phyloP scores from a whole-genome alignment of 2,797 vertebrate genomes.

The Echeneis naucrates region DNA sequence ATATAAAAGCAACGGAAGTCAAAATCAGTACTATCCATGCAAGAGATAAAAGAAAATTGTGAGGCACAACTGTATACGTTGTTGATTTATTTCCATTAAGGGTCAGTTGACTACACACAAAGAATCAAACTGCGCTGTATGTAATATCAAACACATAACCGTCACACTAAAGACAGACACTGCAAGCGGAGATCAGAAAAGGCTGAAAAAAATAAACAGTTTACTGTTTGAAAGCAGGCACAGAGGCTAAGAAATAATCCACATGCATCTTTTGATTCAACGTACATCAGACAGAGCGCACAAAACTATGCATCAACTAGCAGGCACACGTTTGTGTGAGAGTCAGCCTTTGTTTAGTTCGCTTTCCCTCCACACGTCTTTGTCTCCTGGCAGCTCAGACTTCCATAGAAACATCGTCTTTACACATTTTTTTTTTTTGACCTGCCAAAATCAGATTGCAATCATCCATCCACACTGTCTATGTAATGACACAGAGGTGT shows the following conservation, averaged over 20 bases:
- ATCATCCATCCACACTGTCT: neutral
- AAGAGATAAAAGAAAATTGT: conserved; percentile 34
- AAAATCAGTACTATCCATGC: neutral
- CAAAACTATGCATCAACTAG: neutral
- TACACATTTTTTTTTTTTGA: neutral
- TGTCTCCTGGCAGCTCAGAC: conserved; percentile 17
- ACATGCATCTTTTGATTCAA: neutral
- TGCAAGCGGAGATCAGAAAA: neutral
- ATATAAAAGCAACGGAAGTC: neutral
- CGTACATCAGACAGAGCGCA: neutral
- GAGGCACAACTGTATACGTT: conserved; percentile 12
- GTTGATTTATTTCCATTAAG: conserved; percentile 18
- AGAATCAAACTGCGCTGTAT: neutral
- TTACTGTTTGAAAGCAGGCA: neutral
- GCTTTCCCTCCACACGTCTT: conserved; percentile 27
- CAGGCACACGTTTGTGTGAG: conserved; percentile 13
- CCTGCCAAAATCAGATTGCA: neutral
- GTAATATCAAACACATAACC: neutral
- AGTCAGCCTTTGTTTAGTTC: conserved; percentile 37
- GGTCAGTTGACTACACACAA: conserved; percentile 7
- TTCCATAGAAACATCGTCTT: conserved; percentile 16
- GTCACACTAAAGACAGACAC: neutral
- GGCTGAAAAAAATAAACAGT: neutral
- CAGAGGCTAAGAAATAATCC: neutral
- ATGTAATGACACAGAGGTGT: neutral